These are phyloP conservation scores for Embiotoca jacksoni DNA, from an alignment of 2,113 vertebrate species.

Conservation along the genomic window DNA sequence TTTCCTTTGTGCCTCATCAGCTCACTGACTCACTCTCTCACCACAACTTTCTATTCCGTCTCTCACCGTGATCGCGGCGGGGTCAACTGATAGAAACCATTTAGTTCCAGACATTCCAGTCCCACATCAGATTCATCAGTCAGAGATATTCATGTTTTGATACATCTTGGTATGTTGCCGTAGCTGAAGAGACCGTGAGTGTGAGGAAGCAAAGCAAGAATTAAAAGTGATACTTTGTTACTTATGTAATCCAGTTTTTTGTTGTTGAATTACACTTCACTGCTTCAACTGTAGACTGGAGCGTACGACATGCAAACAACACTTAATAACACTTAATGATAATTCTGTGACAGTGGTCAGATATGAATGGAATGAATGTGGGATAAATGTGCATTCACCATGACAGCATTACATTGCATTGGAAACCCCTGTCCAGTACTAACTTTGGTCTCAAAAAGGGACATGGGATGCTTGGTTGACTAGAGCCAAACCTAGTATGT, in stretches of 20 bases:
- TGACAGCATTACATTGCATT: too few relatives aligned
- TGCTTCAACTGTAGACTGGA: not conserved
- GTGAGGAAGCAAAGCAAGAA: not conserved
- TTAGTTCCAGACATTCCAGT: conserved; percentile 7
- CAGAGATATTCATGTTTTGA: not conserved
- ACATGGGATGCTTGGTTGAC: too few relatives aligned
- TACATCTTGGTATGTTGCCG: not conserved
- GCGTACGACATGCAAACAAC: not conserved
- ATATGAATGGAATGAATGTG: too few relatives aligned
- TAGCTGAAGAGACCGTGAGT: not conserved
- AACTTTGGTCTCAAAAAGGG: too few relatives aligned
- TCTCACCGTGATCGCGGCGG: not conserved
- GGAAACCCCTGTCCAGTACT: too few relatives aligned
- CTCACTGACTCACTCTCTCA: conserved; percentile 32
- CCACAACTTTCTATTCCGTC: conserved; percentile 18
- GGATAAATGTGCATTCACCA: too few relatives aligned
- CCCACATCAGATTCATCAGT: not conserved
- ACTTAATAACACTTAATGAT: not conserved
- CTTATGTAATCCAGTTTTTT: not conserved
- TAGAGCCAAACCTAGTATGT: too few relatives aligned
- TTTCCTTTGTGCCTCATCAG: conserved; percentile 42
- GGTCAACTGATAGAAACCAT: conserved; percentile 9
- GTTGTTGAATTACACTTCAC: not conserved
- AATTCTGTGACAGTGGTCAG: too few relatives aligned
- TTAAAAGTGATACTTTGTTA: not conserved